Percentiles rank a stretch among this genome's conserved stretches.
phyloP scores from a whole-genome alignment of 1,140 invertebrate species.

The Idris sp. region DNA sequence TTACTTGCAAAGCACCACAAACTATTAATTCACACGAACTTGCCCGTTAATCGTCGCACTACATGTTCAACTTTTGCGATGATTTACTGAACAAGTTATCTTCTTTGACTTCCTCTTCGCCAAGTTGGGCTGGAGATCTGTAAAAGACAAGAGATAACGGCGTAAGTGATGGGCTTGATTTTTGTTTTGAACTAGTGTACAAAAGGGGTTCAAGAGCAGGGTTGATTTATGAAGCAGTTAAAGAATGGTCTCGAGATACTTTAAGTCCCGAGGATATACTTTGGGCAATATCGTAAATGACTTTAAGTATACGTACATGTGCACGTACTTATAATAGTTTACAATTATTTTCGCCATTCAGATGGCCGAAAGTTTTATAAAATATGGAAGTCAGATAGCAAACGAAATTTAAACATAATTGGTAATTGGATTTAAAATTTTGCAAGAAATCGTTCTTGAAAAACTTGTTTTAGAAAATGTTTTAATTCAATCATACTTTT shows the following conservation, averaged over 20 bases:
- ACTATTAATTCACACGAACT: slow-evolving; percentile 9
- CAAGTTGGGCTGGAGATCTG: slow-evolving; percentile 15
- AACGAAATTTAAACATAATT: slow-evolving; percentile 24
- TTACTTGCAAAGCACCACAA: slow-evolving; percentile 13
- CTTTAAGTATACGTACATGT: slow-evolving; percentile 6
- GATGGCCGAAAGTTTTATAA: background rate
- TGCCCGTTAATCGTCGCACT: slow-evolving; percentile 5
- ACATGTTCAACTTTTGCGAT: slow-evolving; percentile 17
- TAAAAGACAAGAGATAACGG: slow-evolving; percentile 21
- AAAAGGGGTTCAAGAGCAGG: background rate
- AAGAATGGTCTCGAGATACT: background rate
- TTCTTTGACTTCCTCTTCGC: slow-evolving; percentile 3
- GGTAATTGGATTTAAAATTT: too few relatives aligned
- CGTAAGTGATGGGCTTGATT: slow-evolving; percentile 13
- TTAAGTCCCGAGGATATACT: slow-evolving; percentile 9
- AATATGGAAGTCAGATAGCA: slow-evolving; percentile 1
- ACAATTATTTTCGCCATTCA: slow-evolving; percentile 24
- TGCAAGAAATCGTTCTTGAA: too few relatives aligned
- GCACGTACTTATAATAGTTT: slow-evolving; percentile 14
- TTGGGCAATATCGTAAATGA: slow-evolving; percentile 28
- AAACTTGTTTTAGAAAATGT: too few relatives aligned
- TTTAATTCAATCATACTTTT: slow-evolving; percentile 7
- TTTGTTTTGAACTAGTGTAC: slow-evolving; percentile 13
- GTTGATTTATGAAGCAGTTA: slow-evolving; percentile 15
- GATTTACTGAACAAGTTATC: background rate